Percentiles rank a stretch among this genome's conserved stretches.
phyloP scores from a whole-genome alignment of 2,888 invertebrate genomes.

The Epirrhoe alternata region DNA sequence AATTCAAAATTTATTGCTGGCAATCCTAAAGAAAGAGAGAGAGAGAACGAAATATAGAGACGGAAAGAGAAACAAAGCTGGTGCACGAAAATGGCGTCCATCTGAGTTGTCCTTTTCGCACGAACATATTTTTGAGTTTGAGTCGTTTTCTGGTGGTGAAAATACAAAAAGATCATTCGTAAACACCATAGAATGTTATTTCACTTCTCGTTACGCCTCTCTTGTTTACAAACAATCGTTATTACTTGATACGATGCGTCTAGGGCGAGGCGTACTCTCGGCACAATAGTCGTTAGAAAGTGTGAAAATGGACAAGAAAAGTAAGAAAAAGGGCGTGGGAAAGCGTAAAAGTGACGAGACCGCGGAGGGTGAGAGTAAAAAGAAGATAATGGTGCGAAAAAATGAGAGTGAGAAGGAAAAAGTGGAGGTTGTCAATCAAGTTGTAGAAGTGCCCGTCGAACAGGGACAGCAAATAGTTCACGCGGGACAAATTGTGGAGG shows the following conservation, averaged over 20 bases:
- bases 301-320: slow-evolving; percentile 83
- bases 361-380: slow-evolving; percentile 72
- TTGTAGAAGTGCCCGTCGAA: slow-evolving; percentile 78
- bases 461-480: slow-evolving; percentile 80
- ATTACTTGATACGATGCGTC: slow-evolving; percentile 56
- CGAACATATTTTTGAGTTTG: slow-evolving; percentile 55
- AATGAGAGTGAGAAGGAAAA: slow-evolving; percentile 72
- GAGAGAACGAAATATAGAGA: not conserved
- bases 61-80: slow-evolving; percentile 45
- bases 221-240: slow-evolving; percentile 9
- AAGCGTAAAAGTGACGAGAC: slow-evolving; percentile 80
- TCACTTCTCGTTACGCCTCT: slow-evolving; percentile 1
- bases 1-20: not conserved
- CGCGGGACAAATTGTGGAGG: slow-evolving; percentile 77
- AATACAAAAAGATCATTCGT: slow-evolving; percentile 49
- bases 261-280: slow-evolving; percentile 61
- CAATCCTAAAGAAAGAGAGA: not conserved
- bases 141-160: slow-evolving; percentile 52
- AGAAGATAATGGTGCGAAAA: slow-evolving; percentile 74
- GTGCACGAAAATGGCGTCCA: slow-evolving; percentile 74
- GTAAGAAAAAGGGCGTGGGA: slow-evolving; percentile 78
- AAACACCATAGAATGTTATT: slow-evolving; percentile 39
- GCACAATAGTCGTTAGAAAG: slow-evolving; percentile 46
- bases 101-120: slow-evolving; percentile 80
- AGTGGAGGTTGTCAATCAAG: slow-evolving; percentile 75